Percentiles rank a stretch among this genome's conserved stretches.
These are phyloP conservation scores for Cyphomyrmex costatus DNA, from an alignment of 1,140 invertebrate species.

Conservation along the genomic window DNA sequence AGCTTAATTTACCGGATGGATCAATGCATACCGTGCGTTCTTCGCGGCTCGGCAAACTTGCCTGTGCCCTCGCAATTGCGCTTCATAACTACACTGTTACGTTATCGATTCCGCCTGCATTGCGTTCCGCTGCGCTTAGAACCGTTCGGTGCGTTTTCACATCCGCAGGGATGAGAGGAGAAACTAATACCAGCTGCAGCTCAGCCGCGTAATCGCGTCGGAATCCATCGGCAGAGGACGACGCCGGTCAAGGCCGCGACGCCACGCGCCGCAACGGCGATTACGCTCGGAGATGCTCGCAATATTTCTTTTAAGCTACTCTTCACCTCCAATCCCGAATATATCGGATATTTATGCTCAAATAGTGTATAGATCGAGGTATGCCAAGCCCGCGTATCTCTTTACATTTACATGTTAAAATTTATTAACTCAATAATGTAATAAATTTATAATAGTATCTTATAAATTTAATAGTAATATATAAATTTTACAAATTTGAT, in stretches of 20 bases:
- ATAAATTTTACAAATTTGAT: no score
- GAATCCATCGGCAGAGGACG: slow-evolving; percentile 34
- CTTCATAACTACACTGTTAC: slow-evolving; percentile 34
- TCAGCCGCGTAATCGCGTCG: slow-evolving; percentile 40
- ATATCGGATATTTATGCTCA: not conserved
- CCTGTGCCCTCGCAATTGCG: slow-evolving; percentile 19
- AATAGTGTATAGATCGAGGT: not conserved
- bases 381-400: not conserved
- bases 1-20: slow-evolving; percentile 55
- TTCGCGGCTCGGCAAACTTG: slow-evolving; percentile 45
- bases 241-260: slow-evolving; percentile 48
- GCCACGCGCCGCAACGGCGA: slow-evolving; percentile 26
- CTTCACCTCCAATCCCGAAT: not conserved
- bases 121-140: slow-evolving; percentile 33
- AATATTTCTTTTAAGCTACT: slow-evolving; percentile 4
- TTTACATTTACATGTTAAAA: not conserved
- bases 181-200: slow-evolving; percentile 25
- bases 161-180: slow-evolving; percentile 20
- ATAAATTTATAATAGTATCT: not conserved
- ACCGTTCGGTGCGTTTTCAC: slow-evolving; percentile 36
- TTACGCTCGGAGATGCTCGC: slow-evolving; percentile 18
- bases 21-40: slow-evolving; percentile 56
- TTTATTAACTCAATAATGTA: not conserved
- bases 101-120: slow-evolving; percentile 45
- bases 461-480: no score